Base-by-base conservation (phyloP, 2,888 invertebrate species). In the Meliscaeva auricollis region DNA sequence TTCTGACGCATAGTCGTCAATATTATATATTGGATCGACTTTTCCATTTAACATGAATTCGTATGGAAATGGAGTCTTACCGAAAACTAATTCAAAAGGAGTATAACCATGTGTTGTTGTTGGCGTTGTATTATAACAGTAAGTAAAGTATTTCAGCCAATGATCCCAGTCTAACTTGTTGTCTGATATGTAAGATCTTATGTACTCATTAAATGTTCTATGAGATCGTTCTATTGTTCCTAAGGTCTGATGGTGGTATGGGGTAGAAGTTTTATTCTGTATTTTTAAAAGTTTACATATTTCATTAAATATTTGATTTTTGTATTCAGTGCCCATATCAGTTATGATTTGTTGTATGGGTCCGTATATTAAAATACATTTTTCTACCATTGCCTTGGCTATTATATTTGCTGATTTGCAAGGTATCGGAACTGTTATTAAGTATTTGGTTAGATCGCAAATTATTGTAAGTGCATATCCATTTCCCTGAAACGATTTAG, bases 121-220 rank as follows among this genome's bases (percentile, higher is more conserved):
- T 87, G 82, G 82, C n/a, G 68, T 77, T 20, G 60, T 82, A 54
- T 75, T 79, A 48, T 54, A 79, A 22, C 64, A 66, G 64, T 66
- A 82, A 5, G 50, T 15, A 38, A 38, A 77, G 35, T 38, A 56
- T 48, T 20, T 17, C 20, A 70, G 3, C 35, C 56, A 82, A 15
- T 77, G 22, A 30, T 82, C 73, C 68, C 73, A 77, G 17, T 87
- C 87, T 5, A 11, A 15, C 52, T 75, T 72, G 2, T 72, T 41
- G 9, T 17, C 44, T 8, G 32, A 69, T 20, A 58, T 62, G 52
- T 64, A 80, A n/a, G 56, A 60, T 74, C 76, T 22, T 15, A 84
- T 32, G 41, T 72, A 87, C 20, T 87, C 87, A 44, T 85, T 85
- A 48, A 78, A 44, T 15, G 54, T 30, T n/a, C 54, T 54, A 15